Percentiles rank a stretch among this genome's conserved stretches.
These are phyloP conservation scores for Lacanobia wlatinum DNA, from an alignment of 2,888 invertebrate species.

Conservation along the genomic window DNA sequence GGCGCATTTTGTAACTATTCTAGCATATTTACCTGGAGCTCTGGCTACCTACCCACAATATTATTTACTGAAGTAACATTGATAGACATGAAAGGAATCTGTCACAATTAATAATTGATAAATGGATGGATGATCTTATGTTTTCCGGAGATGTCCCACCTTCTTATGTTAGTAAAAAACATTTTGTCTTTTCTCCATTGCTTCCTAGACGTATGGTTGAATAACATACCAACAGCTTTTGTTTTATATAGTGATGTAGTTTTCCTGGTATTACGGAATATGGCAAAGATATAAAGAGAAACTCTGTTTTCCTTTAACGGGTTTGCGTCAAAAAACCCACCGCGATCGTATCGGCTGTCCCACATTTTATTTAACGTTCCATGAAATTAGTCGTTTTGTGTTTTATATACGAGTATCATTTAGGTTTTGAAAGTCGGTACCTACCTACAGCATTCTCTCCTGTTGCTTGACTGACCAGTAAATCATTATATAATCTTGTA, in stretches of 20 bases:
- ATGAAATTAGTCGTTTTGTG: slow-evolving; percentile 9
- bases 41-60: slow-evolving; percentile 21
- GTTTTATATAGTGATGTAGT: slow-evolving; percentile 6
- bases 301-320: slow-evolving; percentile 59
- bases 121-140: background rate
- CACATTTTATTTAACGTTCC: slow-evolving; percentile 30
- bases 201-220: slow-evolving; percentile 3
- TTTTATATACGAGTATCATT: slow-evolving; percentile 12
- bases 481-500: no score
- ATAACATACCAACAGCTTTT: background rate
- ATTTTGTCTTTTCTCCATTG: background rate
- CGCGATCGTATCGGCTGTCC: slow-evolving; percentile 15
- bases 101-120: background rate
- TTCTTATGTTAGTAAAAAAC: background rate
- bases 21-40: slow-evolving; percentile 22
- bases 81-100: background rate
- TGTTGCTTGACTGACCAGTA: background rate
- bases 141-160: no score
- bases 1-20: slow-evolving; percentile 23
- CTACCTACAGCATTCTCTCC: background rate
- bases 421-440: background rate
- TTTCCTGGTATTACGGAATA: slow-evolving; percentile 49
- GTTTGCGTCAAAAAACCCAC: slow-evolving; percentile 45
- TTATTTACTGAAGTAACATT: slow-evolving; percentile 18
- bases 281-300: slow-evolving; percentile 39